Conservation (phyloP, 2,888 invertebrate species). For the Ochropleura leucogaster region DNA sequence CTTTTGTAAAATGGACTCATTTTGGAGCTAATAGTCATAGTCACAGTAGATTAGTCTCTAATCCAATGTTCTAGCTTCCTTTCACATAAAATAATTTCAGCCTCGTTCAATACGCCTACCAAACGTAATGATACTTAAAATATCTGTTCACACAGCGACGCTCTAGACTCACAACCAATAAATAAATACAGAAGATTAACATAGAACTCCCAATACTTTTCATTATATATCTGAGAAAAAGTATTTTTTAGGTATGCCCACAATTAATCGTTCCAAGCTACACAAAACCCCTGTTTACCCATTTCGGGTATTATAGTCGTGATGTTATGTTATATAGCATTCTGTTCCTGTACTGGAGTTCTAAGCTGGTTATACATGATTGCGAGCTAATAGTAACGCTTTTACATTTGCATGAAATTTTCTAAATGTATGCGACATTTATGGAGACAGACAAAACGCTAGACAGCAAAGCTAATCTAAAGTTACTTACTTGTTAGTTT, state of each 20-base stretch:
- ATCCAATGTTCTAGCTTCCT: conserved; percentile 2
- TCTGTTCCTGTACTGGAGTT: conserved; percentile 25
- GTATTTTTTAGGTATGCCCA: neutral
- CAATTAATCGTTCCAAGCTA: neutral
- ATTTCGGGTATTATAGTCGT: neutral
- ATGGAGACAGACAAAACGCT: neutral
- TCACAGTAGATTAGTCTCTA: too few species aligned
- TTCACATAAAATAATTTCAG: neutral
- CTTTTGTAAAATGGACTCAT: conserved; percentile 27
- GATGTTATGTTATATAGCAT: too few species aligned
- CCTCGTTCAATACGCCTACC: conserved; percentile 48
- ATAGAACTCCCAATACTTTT: conserved; percentile 42
- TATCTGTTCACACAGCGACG: conserved; percentile 43
- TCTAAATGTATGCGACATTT: conserved; percentile 5
- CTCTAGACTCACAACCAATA: conserved; percentile 59
- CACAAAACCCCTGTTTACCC: neutral
- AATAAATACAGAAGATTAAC: conserved; percentile 35
- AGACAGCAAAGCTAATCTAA: neutral
- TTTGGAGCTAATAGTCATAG: conserved; percentile 42
- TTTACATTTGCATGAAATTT: neutral
- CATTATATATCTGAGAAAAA: neutral
- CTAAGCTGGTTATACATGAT: conserved; percentile 18
- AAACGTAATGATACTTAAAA: conserved; percentile 42
- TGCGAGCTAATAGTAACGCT: neutral
- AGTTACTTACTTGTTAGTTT: neutral